Evolutionary conservation across 2,888 invertebrate species (phyloP), one percentile per base, ranked within the genome.

Genomic region (Resseliella maxima): DNA sequence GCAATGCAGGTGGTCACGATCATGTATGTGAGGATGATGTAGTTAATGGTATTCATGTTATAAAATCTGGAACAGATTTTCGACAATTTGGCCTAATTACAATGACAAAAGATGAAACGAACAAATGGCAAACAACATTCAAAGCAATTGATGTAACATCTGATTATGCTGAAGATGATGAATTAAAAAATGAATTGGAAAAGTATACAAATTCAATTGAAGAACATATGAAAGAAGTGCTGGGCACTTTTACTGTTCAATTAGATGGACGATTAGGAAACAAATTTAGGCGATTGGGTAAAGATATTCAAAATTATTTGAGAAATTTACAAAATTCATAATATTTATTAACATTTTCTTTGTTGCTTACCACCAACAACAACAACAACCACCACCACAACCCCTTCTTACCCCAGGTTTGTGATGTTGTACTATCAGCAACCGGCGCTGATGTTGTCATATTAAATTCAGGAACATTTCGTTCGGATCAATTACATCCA

Each of bases 51-150:
- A 96, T 94, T 89, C 94, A 94, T 89, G 93, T 98, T 87, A 92
- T 98, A 0, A 98, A 98, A 90, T 97, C 97, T 89, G 98, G 98
- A 27, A 97, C 97, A 1, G 98, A 98, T 90, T 98, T 98, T 91
- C 93, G 96, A 31, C 95, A 97, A 89, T 95, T 97, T 90, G 96
- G 96, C 85, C 95, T 95, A 90, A 94, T 97, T 81, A 94, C 93
- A 0, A 91, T 97, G 46, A 94, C 95, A 88, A 92, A 92, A 64
- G 90, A 92, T 0, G 92, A 92, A 41, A 90, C 90, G 8, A 91
- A 92, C 24, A 89, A 90, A 87, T 92, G 94, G 18, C 92, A 93
- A 50, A 93, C 95, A 0, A 92, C 93, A 86, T 93, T 97, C 36
- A 93, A 95, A 64, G 93, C 94, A 88, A 92, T 97, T 5, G 93